Evolutionary conservation across 1,140 invertebrate genomes (phyloP).

Genomic region (Ips typographus): DNA sequence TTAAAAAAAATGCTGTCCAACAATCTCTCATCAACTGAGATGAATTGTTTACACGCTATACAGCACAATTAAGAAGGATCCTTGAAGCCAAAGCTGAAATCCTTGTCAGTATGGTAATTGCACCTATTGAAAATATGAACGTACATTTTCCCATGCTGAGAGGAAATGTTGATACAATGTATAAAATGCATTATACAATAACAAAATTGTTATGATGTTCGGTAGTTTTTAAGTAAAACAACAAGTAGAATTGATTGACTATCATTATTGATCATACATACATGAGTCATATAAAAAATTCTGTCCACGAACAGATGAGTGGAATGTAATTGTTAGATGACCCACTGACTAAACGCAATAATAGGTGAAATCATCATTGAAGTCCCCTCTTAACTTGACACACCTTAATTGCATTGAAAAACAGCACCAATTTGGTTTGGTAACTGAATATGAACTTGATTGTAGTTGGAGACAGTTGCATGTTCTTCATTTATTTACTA

Average conservation of each 20-base stretch:
- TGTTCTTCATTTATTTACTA: no score
- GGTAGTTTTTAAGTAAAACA: no score
- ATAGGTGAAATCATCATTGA: conserved; percentile 6
- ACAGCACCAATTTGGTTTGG: not conserved
- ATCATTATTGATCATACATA: no score
- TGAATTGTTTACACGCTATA: not conserved
- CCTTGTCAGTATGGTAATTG: conserved; percentile 18
- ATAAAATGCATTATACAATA: not conserved
- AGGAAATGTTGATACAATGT: conserved; percentile 4
- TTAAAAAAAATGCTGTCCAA: no score
- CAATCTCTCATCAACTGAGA: no score
- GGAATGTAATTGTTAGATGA: not conserved
- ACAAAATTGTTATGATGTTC: not conserved
- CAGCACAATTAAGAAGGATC: conserved; percentile 5
- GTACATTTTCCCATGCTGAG: conserved; percentile 13
- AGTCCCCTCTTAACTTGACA: not conserved
- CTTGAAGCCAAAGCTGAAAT: conserved; percentile 17
- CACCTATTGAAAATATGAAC: conserved; percentile 10
- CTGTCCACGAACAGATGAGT: not conserved
- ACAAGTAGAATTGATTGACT: no score
- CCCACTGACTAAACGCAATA: not conserved
- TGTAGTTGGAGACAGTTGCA: no score
- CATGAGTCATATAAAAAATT: not conserved
- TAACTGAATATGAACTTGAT: no score
- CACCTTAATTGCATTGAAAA: conserved; percentile 1